Evolutionary conservation across 2,888 invertebrate species (phyloP).

Genomic region (Encarsia formosa): DNA sequence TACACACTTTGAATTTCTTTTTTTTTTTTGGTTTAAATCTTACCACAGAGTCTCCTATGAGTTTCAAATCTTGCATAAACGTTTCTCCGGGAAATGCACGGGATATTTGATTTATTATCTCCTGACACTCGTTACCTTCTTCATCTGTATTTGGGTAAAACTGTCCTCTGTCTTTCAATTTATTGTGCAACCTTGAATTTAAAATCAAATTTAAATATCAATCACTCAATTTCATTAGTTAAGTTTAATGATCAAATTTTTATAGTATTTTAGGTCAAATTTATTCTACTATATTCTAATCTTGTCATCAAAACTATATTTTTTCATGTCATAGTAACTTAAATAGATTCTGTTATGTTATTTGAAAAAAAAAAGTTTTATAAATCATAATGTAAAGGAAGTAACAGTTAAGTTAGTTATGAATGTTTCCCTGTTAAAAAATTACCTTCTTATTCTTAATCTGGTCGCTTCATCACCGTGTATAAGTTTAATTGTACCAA

Average conservation of each 20-base stretch:
- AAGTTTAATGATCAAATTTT: no score
- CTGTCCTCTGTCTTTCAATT: constrained; percentile 42
- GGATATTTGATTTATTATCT: constrained; percentile 42
- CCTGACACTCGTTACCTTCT: constrained; percentile 35
- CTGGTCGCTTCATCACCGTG: constrained; percentile 56
- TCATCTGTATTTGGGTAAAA: constrained; percentile 38
- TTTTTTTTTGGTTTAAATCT: constrained; percentile 18
- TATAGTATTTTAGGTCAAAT: no score
- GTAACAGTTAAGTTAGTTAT: no score
- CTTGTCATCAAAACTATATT: no score
- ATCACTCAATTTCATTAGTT: no score
- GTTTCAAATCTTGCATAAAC: constrained; percentile 38
- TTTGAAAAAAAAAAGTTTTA: no score
- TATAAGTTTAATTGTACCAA: constrained; percentile 52
- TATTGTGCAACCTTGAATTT: constrained; percentile 40
- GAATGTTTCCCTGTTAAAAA: no score
- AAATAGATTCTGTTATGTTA: no score
- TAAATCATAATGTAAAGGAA: no score
- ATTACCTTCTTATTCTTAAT: constrained; percentile 44
- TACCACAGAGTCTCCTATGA: constrained; percentile 44
- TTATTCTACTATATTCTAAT: no score
- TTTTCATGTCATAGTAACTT: no score
- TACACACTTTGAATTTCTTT: not conserved
- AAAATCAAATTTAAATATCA: not conserved
- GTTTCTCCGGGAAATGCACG: constrained; percentile 43